Base-by-base conservation (phyloP, 2,888 invertebrate species). In the Caenorhabditis drosophilae region DNA sequence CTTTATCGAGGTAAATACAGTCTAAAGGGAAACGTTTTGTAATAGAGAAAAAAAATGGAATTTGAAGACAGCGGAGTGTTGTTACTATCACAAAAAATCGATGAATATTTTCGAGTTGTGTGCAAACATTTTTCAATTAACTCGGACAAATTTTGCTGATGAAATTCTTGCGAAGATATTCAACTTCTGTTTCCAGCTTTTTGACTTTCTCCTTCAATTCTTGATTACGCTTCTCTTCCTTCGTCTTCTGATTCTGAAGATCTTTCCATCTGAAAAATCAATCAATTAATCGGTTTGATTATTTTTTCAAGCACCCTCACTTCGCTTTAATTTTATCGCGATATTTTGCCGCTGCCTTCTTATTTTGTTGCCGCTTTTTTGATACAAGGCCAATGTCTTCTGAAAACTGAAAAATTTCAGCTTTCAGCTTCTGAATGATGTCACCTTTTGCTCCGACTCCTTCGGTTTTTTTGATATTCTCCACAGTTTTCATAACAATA, bases 291-390 rank as follows among this genome's bases (percentile, higher is more conserved):
- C 7, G 22, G 18, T 15, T 7, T 6, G 9, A 34, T 23, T 6
- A n/a, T 2, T 23, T 4, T 16, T 23, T 36, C 16, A 36, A 35
- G 12, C 9, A 2, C 11, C 36, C 50, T 41, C 16, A 61, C 62
- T 53, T 67, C 4, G 50, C 44, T 27, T 70, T 70, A 52, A 58
- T 62, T 18, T 67, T 66, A 38, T 70, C 70, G 38, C 70, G 59
- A 47, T 70, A 70, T 34, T 64, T 52, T 6, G 67, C 67, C 1
- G 70, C 70, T 2, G 70, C 70, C 35, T 53, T 53, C 47, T 70
- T 70, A 46, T 70, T 70, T 40, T 70, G 70, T 40, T 67, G 52
- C 2, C 67, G 52, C 41, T 67, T 67, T n/a, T 49, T 51, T 18
- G 49, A 55, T 31, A 70, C 38, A 20, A 60, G 9, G 12, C 53